Conservation (phyloP, 2,113 vertebrate species). For the Phoxinus phoxinus region DNA sequence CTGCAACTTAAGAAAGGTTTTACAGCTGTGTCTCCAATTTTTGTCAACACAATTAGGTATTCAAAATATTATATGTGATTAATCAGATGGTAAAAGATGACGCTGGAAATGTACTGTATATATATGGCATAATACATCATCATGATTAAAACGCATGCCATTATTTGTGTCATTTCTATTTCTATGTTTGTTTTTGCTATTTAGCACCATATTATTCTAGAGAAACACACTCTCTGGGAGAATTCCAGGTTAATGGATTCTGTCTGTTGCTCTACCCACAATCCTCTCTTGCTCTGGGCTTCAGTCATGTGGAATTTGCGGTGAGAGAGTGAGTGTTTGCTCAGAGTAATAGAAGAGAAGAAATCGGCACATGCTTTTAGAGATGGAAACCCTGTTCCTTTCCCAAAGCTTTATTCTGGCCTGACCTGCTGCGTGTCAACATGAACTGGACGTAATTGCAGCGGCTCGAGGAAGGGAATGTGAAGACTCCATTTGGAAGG, state of each 20-base stretch:
- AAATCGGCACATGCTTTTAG: slow-evolving; percentile 78
- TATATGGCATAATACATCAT: too few species aligned
- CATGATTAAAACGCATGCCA: slow-evolving; percentile 59
- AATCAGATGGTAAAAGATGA: background rate
- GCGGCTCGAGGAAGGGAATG: slow-evolving; percentile 70
- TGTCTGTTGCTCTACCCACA: slow-evolving; percentile 20
- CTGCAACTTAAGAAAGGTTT: background rate
- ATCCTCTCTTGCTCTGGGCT: slow-evolving; percentile 7
- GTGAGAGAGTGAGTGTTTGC: slow-evolving; percentile 1
- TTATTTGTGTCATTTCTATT: background rate
- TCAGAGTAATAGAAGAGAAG: slow-evolving; percentile 69
- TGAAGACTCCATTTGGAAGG: slow-evolving; percentile 75
- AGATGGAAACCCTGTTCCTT: slow-evolving; percentile 61
- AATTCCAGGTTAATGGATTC: slow-evolving; percentile 35
- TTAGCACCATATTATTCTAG: background rate
- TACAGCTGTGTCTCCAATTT: background rate
- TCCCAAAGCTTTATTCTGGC: slow-evolving; percentile 74
- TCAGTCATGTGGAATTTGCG: slow-evolving; percentile 33
- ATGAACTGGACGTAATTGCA: slow-evolving; percentile 79
- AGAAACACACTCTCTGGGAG: background rate
- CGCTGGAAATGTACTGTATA: background rate
- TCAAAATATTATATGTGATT: background rate
- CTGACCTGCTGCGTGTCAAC: slow-evolving; percentile 76
- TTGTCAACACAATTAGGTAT: background rate
- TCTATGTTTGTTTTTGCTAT: background rate